Percentiles rank a stretch among this genome's conserved stretches.
These are phyloP conservation scores for Tuberolachnus salignus DNA, from an alignment of 2,888 invertebrate species.

Conservation along the genomic window DNA sequence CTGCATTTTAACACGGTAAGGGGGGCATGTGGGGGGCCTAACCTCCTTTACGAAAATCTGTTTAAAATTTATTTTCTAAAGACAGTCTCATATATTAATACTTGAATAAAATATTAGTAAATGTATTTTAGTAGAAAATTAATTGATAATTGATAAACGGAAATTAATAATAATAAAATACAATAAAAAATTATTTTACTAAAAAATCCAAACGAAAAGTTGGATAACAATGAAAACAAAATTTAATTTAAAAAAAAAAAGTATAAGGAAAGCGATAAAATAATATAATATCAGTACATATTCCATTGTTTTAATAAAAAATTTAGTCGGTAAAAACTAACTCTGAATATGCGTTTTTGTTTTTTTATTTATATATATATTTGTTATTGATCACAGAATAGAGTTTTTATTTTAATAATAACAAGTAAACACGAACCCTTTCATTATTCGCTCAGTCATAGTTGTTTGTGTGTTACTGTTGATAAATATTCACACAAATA, in stretches of 20 bases:
- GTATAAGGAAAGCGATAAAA: background rate
- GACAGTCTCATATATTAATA: background rate
- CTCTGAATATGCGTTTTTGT: constrained; percentile 3
- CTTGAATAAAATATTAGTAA: too few species aligned
- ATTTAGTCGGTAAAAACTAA: constrained; percentile 12
- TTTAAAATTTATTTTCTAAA: background rate
- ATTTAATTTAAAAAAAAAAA: constrained; percentile 13
- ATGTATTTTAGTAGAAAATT: background rate
- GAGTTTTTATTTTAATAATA: background rate
- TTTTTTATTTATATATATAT: too few species aligned
- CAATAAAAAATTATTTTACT: background rate
- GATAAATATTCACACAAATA: constrained; percentile 54
- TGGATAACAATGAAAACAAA: constrained; percentile 20
- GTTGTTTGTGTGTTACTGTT: constrained; percentile 53
- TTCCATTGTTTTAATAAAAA: constrained; percentile 6
- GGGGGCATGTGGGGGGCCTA: too few species aligned
- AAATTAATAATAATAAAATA: background rate
- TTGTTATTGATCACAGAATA: constrained; percentile 41
- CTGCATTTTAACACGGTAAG: too few species aligned
- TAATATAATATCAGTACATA: constrained; percentile 32
- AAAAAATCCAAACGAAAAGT: constrained; percentile 11
- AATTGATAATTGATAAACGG: background rate
- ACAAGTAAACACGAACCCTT: constrained; percentile 37
- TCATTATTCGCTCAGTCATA: constrained; percentile 44
- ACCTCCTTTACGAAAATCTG: too few species aligned